These are phyloP conservation scores for Neoscelio sp. DNA, from an alignment of 2,888 invertebrate genomes.

Conservation along the genomic window DNA sequence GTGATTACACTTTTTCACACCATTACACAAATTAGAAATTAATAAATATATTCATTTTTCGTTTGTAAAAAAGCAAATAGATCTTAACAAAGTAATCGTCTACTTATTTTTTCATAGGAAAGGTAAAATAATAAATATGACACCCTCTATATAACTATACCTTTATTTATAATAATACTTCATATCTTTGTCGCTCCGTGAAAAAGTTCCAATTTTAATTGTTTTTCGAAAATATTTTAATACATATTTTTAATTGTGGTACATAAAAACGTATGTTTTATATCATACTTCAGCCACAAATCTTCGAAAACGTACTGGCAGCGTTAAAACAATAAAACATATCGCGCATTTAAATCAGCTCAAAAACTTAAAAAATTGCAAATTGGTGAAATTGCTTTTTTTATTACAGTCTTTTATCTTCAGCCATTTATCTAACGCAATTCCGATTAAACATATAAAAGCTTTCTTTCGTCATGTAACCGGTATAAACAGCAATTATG, in stretches of 20 bases:
- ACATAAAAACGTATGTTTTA: neutral
- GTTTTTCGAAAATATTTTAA: too few species aligned
- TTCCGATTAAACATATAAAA: conserved; percentile 61
- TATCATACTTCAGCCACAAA: conserved; percentile 23
- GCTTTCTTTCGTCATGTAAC: conserved; percentile 66
- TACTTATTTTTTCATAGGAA: too few species aligned
- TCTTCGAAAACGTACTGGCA: conserved; percentile 12
- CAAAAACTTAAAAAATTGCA: conserved; percentile 51
- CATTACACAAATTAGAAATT: too few species aligned
- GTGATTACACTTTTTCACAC: too few species aligned
- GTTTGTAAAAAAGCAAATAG: too few species aligned
- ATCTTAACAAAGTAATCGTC: too few species aligned
- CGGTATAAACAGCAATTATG: conserved; percentile 73
- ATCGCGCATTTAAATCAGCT: conserved; percentile 43
- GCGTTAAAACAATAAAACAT: conserved; percentile 45
- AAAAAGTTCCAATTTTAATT: too few species aligned
- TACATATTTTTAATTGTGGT: neutral
- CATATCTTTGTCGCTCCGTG: too few species aligned
- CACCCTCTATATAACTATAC: too few species aligned
- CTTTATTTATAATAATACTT: too few species aligned
- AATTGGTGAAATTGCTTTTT: conserved; percentile 59
- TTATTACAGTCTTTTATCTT: conserved; percentile 52
- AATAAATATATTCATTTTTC: too few species aligned
- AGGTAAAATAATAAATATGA: too few species aligned
- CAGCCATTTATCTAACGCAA: conserved; percentile 52